Conservation (phyloP, 2,797 vertebrate species). For the Tinamus major region DNA sequence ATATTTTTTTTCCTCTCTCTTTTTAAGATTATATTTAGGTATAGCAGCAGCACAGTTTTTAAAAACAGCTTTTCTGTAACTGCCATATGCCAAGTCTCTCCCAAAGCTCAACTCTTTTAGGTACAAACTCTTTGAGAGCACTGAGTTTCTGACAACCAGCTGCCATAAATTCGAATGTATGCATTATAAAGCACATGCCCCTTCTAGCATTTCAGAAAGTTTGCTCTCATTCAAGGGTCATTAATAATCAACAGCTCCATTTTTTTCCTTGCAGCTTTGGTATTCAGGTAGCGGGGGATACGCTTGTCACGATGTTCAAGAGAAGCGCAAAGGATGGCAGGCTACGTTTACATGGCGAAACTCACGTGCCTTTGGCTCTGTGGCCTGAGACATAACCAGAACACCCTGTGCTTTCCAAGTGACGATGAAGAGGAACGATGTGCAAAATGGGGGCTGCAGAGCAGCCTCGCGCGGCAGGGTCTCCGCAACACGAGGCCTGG, state of each 20-base stretch:
- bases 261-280: background rate
- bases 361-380: background rate
- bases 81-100: conserved; percentile 35
- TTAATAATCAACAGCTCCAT: background rate
- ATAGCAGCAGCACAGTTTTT: conserved; percentile 27
- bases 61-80: conserved; percentile 40
- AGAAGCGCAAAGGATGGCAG: background rate
- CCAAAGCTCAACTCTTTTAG: conserved; percentile 17
- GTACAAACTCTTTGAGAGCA: background rate
- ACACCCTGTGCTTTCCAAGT: background rate
- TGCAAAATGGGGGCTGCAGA: background rate
- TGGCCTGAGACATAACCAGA: background rate
- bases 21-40: conserved; percentile 56
- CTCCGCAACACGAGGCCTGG: background rate
- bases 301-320: background rate
- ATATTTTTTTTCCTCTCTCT: background rate
- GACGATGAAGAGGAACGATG: conserved; percentile 5
- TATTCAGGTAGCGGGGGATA: background rate
- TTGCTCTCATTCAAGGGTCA: background rate
- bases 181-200: background rate
- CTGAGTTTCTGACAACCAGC: conserved; percentile 33
- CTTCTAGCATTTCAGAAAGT: background rate
- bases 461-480: background rate
- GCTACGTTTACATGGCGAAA: background rate
- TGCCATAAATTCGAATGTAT: background rate